These are phyloP conservation scores for Aurelia aurita DNA, from an alignment of 30 jellyfish, hydroid and myxozoan species.

Conservation along the genomic window DNA sequence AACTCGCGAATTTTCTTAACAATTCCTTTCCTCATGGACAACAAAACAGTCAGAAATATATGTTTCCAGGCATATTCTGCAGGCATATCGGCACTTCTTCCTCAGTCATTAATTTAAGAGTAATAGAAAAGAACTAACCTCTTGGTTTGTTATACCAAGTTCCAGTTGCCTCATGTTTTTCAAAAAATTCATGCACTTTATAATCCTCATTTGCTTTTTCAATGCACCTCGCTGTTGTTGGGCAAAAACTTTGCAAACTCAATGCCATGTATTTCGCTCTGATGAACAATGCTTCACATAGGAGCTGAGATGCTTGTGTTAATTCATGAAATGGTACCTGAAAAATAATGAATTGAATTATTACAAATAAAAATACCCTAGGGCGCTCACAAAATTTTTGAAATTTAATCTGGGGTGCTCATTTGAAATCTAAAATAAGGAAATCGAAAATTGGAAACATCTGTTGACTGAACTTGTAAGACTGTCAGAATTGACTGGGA, in stretches of 20 bases:
- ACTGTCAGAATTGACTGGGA: too few relatives aligned
- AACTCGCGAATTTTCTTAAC: too few relatives aligned
- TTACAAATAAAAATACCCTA: not conserved
- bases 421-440: too few relatives aligned
- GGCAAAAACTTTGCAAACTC: conserved; percentile 88
- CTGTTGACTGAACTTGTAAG: too few relatives aligned
- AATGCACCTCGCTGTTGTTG: conserved; percentile 89
- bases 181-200: conserved; percentile 61
- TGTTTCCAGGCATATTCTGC: too few relatives aligned
- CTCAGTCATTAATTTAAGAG: too few relatives aligned
- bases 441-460: too few relatives aligned
- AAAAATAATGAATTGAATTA: not conserved
- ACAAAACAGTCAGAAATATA: too few relatives aligned
- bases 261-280: conserved; percentile 98
- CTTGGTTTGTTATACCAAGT: conserved; percentile 57
- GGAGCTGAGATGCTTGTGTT: conserved; percentile 89
- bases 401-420: not conserved
- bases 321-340: conserved; percentile 96
- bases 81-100: too few relatives aligned
- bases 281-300: conserved; percentile 96
- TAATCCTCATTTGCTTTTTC: conserved; percentile 86
- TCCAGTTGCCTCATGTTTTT: conserved; percentile 52
- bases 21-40: too few relatives aligned
- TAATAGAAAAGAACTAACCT: conserved; percentile 7
- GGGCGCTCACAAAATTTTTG: not conserved